phyloP scores from a whole-genome alignment of 1,140 invertebrate species.

The Nebria ingens region DNA sequence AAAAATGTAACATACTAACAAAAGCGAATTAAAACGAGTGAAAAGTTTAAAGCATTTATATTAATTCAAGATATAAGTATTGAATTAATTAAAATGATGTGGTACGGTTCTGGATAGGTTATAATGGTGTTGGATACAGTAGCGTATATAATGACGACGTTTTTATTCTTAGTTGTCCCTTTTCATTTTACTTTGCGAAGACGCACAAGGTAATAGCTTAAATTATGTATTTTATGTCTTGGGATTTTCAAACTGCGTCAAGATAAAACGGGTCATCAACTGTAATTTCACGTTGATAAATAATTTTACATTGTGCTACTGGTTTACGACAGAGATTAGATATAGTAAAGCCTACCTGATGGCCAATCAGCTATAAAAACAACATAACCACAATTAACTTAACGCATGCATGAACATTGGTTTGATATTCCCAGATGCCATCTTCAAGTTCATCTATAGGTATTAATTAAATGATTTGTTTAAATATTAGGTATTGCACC shows the following conservation, averaged over 20 bases:
- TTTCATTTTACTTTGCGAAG: neutral
- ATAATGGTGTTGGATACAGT: constrained; percentile 2
- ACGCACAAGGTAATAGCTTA: neutral
- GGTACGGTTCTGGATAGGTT: neutral
- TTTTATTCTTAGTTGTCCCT: neutral
- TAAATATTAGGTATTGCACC: too few species aligned
- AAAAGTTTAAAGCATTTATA: too few species aligned
- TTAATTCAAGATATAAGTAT: too few species aligned
- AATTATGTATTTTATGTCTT: constrained; percentile 6
- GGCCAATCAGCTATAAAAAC: neutral
- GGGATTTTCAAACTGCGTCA: constrained; percentile 1
- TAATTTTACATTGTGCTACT: constrained; percentile 8
- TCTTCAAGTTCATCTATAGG: too few species aligned
- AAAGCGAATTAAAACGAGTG: too few species aligned
- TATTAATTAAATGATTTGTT: too few species aligned
- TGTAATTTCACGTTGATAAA: constrained; percentile 8
- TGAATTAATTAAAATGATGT: too few species aligned
- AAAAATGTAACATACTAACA: too few species aligned
- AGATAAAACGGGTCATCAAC: constrained; percentile 7
- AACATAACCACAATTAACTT: too few species aligned
- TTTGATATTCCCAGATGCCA: neutral
- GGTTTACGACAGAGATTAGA: constrained; percentile 4
- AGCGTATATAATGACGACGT: neutral
- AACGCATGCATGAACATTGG: neutral
- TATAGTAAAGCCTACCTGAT: too few species aligned